Evolutionary conservation across 2,888 invertebrate genomes (phyloP), one percentile per base, ranked within the genome.

Genomic region (Exephanes ischioxanthus): DNA sequence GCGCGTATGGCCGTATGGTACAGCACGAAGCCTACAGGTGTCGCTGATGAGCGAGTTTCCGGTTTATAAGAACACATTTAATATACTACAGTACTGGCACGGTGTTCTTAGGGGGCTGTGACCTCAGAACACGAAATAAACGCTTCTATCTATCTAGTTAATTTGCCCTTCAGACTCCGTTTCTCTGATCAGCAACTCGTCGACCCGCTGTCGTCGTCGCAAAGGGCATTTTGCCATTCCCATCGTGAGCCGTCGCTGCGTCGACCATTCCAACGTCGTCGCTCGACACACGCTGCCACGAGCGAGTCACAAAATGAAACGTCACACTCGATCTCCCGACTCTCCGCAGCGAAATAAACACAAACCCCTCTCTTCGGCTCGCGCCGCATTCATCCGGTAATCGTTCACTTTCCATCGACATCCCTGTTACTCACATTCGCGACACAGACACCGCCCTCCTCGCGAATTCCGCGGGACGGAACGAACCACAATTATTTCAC

Each of bases 231-330:
- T 53, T 55, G 22, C 37, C 37, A 76, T 51, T 37, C 26, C 58
- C 11, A 68, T 78, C 41, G 58, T 33, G 30, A 30, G 14, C 33
- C 58, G 11, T 14, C 19, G 11, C 33, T 11, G 51, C 70, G 48
- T 48, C 58, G 61, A 61, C 77, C 45, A 14, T 30, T 41, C 45
- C 48, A 45, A 68, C 30, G 45, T 11, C 4, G 58, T 26, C 19
- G 14, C n/a, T 9, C 53, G 4, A 53, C 5, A 53, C 19, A 53
- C 53, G 53, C 72, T 76, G 68, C 70, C 37, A 63, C 19, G 11
- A 87, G 86, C 80, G 78, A 81, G 87, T 87, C 80, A 85, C 83
- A 89, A 87, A 87, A 75, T 70, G 72, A 63, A 22, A 68, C 67
- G 78, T 55, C 67, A 53, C 5, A 33, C 33, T 33, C 45, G 45